A percentile compares a stretch with the other conserved stretches of the same genome.
These are phyloP conservation scores for Myocastor coypus DNA, from an alignment of 2,113 vertebrate genomes.

Conservation along the genomic window DNA sequence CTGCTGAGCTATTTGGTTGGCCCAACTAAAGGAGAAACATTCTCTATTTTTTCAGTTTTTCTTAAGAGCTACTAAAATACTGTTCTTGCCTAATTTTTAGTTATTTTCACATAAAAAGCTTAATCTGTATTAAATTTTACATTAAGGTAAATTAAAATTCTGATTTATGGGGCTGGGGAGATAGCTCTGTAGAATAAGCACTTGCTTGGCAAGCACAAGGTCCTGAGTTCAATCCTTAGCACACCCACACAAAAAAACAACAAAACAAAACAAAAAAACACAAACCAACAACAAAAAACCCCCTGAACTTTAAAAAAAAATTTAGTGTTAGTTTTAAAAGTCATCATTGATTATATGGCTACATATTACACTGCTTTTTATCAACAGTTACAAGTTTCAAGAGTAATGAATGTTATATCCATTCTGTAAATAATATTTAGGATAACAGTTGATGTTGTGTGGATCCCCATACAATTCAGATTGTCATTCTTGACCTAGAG, in stretches of 20 bases:
- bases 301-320: not conserved
- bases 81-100: not conserved
- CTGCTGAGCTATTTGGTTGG: too few relatives aligned
- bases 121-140: not conserved
- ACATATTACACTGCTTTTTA: not conserved
- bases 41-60: slow-evolving; percentile 50
- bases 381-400: not conserved
- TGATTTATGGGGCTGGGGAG: not conserved
- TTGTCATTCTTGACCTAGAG: slow-evolving; percentile 38
- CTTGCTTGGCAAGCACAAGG: too few relatives aligned
- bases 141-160: slow-evolving; percentile 38
- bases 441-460: not conserved
- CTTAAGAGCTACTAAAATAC: not conserved
- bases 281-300: too few relatives aligned
- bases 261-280: too few relatives aligned
- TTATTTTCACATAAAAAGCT: slow-evolving; percentile 29
- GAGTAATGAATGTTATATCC: not conserved
- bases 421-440: slow-evolving; percentile 15
- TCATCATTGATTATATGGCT: not conserved
- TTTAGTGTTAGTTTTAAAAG: slow-evolving; percentile 44
- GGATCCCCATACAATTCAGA: not conserved
- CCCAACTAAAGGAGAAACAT: slow-evolving; percentile 7
- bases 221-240: too few relatives aligned
- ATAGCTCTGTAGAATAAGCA: too few relatives aligned
- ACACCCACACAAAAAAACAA: too few relatives aligned